Evolutionary conservation across 2,113 vertebrate species (phyloP).

Genomic region (Triplophysa siluroides): DNA sequence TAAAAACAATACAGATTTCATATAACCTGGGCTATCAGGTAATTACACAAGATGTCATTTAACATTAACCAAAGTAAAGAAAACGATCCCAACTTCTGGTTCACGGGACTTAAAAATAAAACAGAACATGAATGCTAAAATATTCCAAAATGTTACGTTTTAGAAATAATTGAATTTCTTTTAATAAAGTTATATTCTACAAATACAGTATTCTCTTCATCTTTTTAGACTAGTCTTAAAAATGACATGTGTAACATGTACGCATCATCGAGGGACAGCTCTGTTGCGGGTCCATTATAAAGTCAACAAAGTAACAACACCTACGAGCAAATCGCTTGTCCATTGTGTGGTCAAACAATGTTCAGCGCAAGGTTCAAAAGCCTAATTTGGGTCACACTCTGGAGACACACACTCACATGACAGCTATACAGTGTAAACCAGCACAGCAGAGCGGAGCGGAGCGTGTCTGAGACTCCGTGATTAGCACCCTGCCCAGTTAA

Average conservation of each 20-base stretch:
- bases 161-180: background rate
- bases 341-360: slow-evolving; percentile 51
- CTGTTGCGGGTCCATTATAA: slow-evolving; percentile 14
- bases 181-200: background rate
- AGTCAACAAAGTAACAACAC: slow-evolving; percentile 28
- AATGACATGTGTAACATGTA: background rate
- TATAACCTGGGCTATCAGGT: no score
- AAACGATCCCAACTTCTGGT: no score
- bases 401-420: slow-evolving; percentile 48
- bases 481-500: slow-evolving; percentile 81
- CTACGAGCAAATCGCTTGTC: slow-evolving; percentile 41
- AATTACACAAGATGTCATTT: no score
- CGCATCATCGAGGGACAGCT: slow-evolving; percentile 8
- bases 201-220: background rate
- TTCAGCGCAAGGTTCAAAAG: slow-evolving; percentile 49
- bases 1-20: no score
- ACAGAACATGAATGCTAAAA: background rate
- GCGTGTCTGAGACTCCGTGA: slow-evolving; percentile 69
- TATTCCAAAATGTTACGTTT: background rate
- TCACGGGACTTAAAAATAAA: no score
- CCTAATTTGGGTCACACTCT: slow-evolving; percentile 60
- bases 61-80: no score
- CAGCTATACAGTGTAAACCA: slow-evolving; percentile 50
- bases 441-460: slow-evolving; percentile 39
- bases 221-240: background rate